These are phyloP conservation scores for Sebastes minor DNA, from an alignment of 2,797 vertebrate species.

Conservation along the genomic window DNA sequence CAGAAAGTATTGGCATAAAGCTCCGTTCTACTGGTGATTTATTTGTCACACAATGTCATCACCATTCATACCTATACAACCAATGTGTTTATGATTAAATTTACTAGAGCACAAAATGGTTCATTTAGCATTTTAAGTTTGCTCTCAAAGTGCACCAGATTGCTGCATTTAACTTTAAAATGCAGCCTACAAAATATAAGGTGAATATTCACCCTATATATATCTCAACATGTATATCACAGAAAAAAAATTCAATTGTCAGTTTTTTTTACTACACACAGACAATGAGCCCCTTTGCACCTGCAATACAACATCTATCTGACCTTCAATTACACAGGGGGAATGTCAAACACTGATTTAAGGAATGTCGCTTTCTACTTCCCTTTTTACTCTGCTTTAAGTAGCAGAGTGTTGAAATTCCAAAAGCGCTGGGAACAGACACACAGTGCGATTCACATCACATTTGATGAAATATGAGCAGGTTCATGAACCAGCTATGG, in stretches of 20 bases:
- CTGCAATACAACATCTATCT: slow-evolving; percentile 23
- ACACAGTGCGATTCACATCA: slow-evolving; percentile 73
- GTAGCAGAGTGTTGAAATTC: slow-evolving; percentile 65
- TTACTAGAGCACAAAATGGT: too few relatives aligned
- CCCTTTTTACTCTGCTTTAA: slow-evolving; percentile 34
- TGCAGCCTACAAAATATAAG: too few relatives aligned
- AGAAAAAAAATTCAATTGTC: too few relatives aligned
- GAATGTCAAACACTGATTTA: slow-evolving; percentile 61
- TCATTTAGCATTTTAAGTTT: too few relatives aligned
- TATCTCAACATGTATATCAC: neutral
- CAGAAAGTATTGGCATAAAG: neutral
- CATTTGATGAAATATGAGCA: slow-evolving; percentile 76
- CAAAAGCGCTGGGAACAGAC: slow-evolving; percentile 79
- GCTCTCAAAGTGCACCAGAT: too few relatives aligned
- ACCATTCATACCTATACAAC: too few relatives aligned
- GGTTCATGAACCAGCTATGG: slow-evolving; percentile 68
- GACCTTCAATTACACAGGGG: slow-evolving; percentile 48
- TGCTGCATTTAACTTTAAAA: too few relatives aligned
- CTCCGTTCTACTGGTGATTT: neutral
- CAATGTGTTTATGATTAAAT: neutral
- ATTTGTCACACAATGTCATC: too few relatives aligned
- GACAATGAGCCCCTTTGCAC: slow-evolving; percentile 11
- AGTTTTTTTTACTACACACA: neutral
- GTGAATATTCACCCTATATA: too few relatives aligned
- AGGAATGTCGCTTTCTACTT: slow-evolving; percentile 37